Conservation (phyloP, 2,797 vertebrate species). For the Anisognathus igniventris region DNA sequence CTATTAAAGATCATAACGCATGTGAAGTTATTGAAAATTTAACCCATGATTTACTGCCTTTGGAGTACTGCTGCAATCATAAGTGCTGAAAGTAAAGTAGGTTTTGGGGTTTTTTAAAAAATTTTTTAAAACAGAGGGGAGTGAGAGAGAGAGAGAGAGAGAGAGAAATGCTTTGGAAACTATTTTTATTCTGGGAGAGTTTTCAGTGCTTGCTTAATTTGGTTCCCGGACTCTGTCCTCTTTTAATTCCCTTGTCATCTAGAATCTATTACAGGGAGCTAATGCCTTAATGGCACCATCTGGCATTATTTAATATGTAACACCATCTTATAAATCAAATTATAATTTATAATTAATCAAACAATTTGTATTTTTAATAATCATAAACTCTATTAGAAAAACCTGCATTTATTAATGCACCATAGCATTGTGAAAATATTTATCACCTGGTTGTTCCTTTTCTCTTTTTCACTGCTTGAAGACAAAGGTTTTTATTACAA, state of each 20-base stretch:
- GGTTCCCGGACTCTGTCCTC: slow-evolving; percentile 11
- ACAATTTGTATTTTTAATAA: slow-evolving; percentile 64
- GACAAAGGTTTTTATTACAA: background rate
- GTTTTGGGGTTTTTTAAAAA: background rate
- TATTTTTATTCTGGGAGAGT: slow-evolving; percentile 34
- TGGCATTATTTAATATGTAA: slow-evolving; percentile 72
- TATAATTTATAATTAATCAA: slow-evolving; percentile 73
- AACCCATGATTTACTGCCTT: background rate
- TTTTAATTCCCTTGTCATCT: slow-evolving; percentile 55
- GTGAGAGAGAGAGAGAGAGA: background rate
- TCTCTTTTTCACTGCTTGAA: background rate
- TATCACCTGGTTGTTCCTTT: background rate
- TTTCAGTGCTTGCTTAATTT: slow-evolving; percentile 58
- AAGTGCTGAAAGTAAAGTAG: background rate
- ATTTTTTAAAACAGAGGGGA: background rate
- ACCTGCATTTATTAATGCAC: background rate
- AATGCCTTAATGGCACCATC: slow-evolving; percentile 66
- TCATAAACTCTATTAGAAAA: slow-evolving; percentile 26
- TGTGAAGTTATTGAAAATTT: slow-evolving; percentile 11
- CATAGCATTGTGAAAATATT: background rate
- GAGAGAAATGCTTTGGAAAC: background rate
- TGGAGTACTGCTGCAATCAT: background rate
- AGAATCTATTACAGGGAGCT: slow-evolving; percentile 59
- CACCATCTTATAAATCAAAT: slow-evolving; percentile 72
- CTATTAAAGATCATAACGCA: background rate